Conservation (phyloP, 2,797 vertebrate species). For the Lepus townsendii region DNA sequence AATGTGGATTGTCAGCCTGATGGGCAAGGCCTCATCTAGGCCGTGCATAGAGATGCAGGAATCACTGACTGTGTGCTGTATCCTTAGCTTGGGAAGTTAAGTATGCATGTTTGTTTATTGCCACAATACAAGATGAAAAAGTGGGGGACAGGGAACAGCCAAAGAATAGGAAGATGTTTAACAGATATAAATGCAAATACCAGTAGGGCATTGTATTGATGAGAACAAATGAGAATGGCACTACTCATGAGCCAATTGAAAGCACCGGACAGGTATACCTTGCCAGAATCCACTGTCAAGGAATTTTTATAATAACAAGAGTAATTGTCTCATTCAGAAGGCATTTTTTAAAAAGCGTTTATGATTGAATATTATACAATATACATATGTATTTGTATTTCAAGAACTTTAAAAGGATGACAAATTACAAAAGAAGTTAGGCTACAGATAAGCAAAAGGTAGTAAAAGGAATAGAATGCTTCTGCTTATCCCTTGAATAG, state of each 20-base stretch:
- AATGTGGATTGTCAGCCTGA: background rate
- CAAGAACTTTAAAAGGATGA: background rate
- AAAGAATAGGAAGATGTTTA: background rate
- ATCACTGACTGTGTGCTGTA: background rate
- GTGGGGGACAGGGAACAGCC: background rate
- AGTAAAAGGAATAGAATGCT: background rate
- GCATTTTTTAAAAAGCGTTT: background rate
- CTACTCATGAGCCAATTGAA: background rate
- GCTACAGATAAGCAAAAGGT: background rate
- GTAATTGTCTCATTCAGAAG: background rate
- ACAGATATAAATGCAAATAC: background rate
- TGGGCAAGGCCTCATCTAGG: background rate
- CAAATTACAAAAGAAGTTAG: background rate
- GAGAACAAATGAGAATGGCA: background rate
- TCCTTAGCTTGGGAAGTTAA: background rate
- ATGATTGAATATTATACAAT: background rate
- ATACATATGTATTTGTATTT: no score
- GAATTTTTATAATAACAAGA: background rate
- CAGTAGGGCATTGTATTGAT: background rate
- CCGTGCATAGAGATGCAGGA: fast-evolving
- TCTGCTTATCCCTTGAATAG: background rate
- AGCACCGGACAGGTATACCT: background rate
- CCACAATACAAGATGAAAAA: background rate
- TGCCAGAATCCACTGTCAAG: background rate
- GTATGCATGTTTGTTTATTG: background rate